Conservation (phyloP, 2,888 invertebrate genomes). For the Cryptosula pallasiana region DNA sequence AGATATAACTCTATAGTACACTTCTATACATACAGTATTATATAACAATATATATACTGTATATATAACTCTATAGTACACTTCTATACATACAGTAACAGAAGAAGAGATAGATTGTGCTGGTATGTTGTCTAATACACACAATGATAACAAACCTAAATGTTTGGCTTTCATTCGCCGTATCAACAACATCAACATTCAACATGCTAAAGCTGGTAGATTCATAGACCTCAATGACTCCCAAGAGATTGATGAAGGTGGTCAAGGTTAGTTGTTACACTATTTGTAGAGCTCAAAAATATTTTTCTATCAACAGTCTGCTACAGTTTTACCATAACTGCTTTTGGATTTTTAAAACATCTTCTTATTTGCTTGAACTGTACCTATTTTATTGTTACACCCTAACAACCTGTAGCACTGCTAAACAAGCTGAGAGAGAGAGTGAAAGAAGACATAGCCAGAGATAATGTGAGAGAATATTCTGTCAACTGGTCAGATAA, state of each 20-base stretch:
- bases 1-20: too few species aligned
- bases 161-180: neutral
- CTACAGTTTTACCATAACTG: too few species aligned
- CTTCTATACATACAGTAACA: neutral
- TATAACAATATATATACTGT: too few species aligned
- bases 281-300: too few species aligned
- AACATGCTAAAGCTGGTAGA: neutral
- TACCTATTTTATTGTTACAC: too few species aligned
- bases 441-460: slow-evolving; percentile 15
- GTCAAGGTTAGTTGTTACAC: slow-evolving; percentile 11
- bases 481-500: neutral
- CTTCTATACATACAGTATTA: too few species aligned
- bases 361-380: too few species aligned
- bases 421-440: neutral
- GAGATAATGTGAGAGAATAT: slow-evolving; percentile 17
- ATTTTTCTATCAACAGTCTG: too few species aligned
- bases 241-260: neutral
- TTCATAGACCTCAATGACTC: neutral
- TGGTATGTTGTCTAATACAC: neutral
- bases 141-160: neutral
- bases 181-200: neutral
- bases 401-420: too few species aligned
- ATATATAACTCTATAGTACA: too few species aligned
- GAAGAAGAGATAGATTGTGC: neutral
- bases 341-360: too few species aligned